Evolutionary conservation across 1,140 invertebrate genomes (phyloP).

Genomic region (Triops cancriformis): DNA sequence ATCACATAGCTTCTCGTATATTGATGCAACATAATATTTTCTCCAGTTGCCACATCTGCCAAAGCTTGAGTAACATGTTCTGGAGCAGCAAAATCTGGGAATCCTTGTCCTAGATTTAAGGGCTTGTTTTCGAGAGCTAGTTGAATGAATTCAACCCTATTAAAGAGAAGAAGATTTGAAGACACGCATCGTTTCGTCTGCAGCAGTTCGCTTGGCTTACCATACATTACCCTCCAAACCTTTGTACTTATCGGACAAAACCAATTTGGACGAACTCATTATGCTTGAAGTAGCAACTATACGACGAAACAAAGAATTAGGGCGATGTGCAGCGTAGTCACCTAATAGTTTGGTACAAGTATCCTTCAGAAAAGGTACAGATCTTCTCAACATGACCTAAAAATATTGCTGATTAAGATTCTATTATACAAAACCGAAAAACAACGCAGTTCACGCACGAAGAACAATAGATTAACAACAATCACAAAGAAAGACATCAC

Average conservation of each 20-base stretch:
- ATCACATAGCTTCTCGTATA: slow-evolving; percentile 82
- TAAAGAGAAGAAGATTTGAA: slow-evolving; percentile 14
- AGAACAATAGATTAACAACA: too few relatives aligned
- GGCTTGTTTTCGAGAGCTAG: slow-evolving; percentile 80
- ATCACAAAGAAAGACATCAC: too few relatives aligned
- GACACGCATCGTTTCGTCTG: not conserved
- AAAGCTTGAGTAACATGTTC: slow-evolving; percentile 72
- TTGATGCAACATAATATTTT: slow-evolving; percentile 76
- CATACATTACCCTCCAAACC: slow-evolving; percentile 51
- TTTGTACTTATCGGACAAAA: slow-evolving; percentile 48
- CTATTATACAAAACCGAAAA: too few relatives aligned
- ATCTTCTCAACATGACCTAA: not conserved
- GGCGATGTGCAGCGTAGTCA: not conserved
- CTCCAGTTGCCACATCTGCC: slow-evolving; percentile 52
- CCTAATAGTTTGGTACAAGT: not conserved
- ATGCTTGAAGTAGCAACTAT: not conserved
- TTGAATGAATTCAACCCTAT: slow-evolving; percentile 89
- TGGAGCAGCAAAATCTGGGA: slow-evolving; percentile 87
- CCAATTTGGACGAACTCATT: slow-evolving; percentile 43
- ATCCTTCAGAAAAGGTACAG: not conserved
- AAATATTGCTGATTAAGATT: too few relatives aligned
- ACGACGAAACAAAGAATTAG: too few relatives aligned
- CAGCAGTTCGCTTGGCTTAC: slow-evolving; percentile 35
- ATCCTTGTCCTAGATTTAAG: slow-evolving; percentile 93
- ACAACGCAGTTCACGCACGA: too few relatives aligned